phyloP scores from a whole-genome alignment of 2,113 vertebrate genomes.

The Scytalopus superciliaris region DNA sequence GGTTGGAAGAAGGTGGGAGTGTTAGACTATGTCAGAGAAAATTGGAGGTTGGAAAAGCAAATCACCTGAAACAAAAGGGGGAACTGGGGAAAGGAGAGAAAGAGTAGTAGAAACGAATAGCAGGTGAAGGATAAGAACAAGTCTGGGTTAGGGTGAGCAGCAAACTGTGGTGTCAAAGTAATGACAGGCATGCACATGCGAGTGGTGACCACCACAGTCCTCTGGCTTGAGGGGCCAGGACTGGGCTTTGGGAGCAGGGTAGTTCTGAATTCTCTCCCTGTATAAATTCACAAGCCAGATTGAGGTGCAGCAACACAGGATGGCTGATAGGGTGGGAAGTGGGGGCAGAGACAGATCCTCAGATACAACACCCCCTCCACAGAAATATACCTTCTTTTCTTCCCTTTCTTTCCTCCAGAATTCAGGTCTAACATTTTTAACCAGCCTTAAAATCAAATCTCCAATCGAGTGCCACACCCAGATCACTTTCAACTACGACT shows the following conservation, averaged over 20 bases:
- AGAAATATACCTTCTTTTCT: background rate
- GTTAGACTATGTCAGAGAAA: background rate
- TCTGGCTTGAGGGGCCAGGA: background rate
- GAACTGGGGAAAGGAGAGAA: background rate
- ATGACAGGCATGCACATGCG: rapidly evolving
- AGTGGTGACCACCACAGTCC: background rate
- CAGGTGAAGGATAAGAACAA: background rate
- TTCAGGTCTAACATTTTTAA: constrained; percentile 44
- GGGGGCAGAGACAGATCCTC: background rate
- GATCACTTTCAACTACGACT: constrained; percentile 5
- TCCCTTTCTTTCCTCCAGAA: constrained; percentile 23
- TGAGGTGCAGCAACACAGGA: background rate
- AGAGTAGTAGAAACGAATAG: background rate
- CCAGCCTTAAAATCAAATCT: constrained; percentile 58
- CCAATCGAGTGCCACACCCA: constrained; percentile 32
- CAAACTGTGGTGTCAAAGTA: background rate
- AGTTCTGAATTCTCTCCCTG: background rate
- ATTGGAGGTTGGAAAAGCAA: background rate
- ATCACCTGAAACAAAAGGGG: background rate
- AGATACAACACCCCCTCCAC: background rate
- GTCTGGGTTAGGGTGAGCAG: background rate
- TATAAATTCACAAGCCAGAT: background rate
- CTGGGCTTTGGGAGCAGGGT: background rate
- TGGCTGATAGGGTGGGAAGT: background rate
- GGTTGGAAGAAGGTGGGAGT: background rate